Base-by-base conservation (phyloP, 2,113 vertebrate species). In the Alectura lathami region DNA sequence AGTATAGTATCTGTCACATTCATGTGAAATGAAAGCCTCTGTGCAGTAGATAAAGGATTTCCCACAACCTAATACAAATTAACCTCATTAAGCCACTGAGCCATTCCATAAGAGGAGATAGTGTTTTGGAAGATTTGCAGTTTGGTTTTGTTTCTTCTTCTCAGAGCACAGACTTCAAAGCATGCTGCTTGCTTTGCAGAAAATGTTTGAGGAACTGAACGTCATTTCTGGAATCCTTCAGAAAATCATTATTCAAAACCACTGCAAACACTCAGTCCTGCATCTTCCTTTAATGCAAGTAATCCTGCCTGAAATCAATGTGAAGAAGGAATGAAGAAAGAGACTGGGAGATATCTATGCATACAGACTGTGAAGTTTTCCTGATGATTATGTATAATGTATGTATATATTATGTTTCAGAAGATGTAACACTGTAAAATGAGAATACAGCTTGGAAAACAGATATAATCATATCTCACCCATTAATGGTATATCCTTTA, bases 221-320 rank as follows among this genome's bases (percentile, higher is more conserved):
- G 72, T n/a, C 27, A 68, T 64, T 94, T 83, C 59, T 81, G 43
- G 72, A 93, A 89, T 83, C 54, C 38, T 36, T 60, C 27, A 86
- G 68, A 94, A 94, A 90, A 29, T 72, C 64, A 29, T 88, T 93
- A 90, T 72, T 93, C 64, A 94, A 89, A 91, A 56, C 51, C 54
- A 86, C 43, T 80, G 86, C 66, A 94, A 90, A 77, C 57, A 56
- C 27, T 81, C 53, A 67, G 40, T 64, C 30, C 66, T 87, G 40
- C 27, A 66, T 53, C 54, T 30, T 60, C n/a, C 89, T 22, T 6
- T 89, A 83, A 74, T 74, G 26, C n/a, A 91, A 83, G 68, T 30
- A 74, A 77, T 48, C 43, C 68, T 88, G 83, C 40, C 69, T 60
- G 38, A 78, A 80, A 83, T 86, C 72, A 67, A 9, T n/a, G 56